These are phyloP conservation scores for Lutraria rhynchaena DNA, from an alignment of 1,140 invertebrate genomes.

Conservation along the genomic window DNA sequence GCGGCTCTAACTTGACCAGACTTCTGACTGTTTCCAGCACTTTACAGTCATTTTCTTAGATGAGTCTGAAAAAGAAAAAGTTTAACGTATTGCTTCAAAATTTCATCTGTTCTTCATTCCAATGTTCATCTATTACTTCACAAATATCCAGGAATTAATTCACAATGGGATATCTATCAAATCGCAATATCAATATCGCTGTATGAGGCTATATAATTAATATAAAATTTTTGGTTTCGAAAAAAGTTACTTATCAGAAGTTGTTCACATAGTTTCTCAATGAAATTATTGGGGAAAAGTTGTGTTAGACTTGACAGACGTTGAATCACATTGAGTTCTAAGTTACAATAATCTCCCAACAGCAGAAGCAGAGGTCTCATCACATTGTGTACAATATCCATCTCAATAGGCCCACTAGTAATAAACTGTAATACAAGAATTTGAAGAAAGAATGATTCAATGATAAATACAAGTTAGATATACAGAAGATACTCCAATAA, in stretches of 20 bases:
- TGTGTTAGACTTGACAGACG: conserved; percentile 95
- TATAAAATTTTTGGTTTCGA: no score
- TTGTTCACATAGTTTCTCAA: conserved; percentile 97
- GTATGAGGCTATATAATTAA: no score
- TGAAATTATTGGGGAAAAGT: conserved; percentile 97
- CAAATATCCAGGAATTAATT: background rate
- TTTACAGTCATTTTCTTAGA: conserved; percentile 93
- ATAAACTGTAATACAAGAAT: conserved; percentile 75
- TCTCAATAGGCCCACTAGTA: conserved; percentile 79
- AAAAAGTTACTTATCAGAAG: conserved; percentile 84
- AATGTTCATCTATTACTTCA: background rate
- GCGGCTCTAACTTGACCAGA: conserved; percentile 74
- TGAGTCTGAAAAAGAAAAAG: conserved; percentile 83
- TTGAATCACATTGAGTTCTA: conserved; percentile 93
- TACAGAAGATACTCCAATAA: no score
- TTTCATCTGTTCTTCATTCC: background rate
- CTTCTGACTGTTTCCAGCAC: conserved; percentile 89
- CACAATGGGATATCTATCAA: no score
- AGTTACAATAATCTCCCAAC: conserved; percentile 92
- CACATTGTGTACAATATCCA: conserved; percentile 87
- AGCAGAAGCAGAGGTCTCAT: conserved; percentile 92
- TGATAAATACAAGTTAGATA: no score
- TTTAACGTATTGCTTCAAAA: no score
- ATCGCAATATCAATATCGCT: no score
- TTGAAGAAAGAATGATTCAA: no score